Evolutionary conservation across 2,797 vertebrate species (phyloP), one percentile per base, ranked within the genome.

Genomic region (Dendrocincla tyrannina): DNA sequence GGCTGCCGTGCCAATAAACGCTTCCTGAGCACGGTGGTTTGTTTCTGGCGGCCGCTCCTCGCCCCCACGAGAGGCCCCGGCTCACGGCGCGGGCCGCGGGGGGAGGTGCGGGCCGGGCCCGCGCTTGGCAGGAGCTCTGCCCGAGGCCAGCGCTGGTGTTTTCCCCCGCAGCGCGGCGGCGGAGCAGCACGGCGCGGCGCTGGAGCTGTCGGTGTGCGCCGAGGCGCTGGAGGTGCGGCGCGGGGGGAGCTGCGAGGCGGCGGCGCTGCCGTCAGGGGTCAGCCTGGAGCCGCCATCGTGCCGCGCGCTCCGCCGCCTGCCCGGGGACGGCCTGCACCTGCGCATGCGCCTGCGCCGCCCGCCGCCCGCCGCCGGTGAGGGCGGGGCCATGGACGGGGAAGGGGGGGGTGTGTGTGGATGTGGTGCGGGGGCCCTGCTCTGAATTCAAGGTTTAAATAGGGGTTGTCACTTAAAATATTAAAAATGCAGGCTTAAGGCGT

Each of bases 321-420:
- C 89, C 22, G 98, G 93, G 14, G 98, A 99, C 9, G 99, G 98
- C 39, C 96, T 99, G 56, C 98, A 99, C 82, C 97, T 99, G 97
- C 97, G 98, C 33, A 53, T 99, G 88, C 98, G 87, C 42, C 7
- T 92, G 52, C 20, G 23, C 47, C 0, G 10, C n/a, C 13, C 49
- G 5, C 85, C 64, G 8, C 69, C 87, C 1, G 8, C 9, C 37
- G 46, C 78, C 18, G 92, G 92, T 90, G 83, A 88, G 47, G 13
- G 47, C 13, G 47, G 47, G 22, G 22, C 19, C 39, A 41, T 41
- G 39, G 44, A 11, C 11, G 22, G 46, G 22, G 7, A 11, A 6
- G 47, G 47, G 13, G 13, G 28, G 39, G 39, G 18, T 3, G 19
- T n/a, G 10, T 10, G 42, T 18, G 20, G 44, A 19, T 44, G 42